Conservation (phyloP, 2,797 vertebrate species). For the Moxostoma hubbsi region DNA sequence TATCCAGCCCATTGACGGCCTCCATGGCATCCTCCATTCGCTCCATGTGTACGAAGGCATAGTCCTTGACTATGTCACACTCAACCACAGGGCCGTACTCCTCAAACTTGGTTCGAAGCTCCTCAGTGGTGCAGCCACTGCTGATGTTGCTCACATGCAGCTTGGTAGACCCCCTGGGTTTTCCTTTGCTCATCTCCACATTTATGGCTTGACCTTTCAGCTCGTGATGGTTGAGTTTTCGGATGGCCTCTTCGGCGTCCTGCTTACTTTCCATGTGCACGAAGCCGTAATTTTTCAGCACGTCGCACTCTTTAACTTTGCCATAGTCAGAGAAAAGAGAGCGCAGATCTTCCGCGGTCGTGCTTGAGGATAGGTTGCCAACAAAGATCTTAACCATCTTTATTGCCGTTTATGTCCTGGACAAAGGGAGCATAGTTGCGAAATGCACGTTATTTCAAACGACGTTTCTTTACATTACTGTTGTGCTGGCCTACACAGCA, state of each 20-base stretch:
- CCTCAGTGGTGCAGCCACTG: slow-evolving; percentile 79
- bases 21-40: slow-evolving; percentile 90
- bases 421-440: slow-evolving; percentile 58
- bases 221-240: slow-evolving; percentile 89
- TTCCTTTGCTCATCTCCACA: slow-evolving; percentile 92
- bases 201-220: slow-evolving; percentile 89
- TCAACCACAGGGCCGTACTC: slow-evolving; percentile 91
- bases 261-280: slow-evolving; percentile 89
- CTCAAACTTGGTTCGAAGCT: slow-evolving; percentile 87
- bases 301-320: slow-evolving; percentile 90
- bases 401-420: slow-evolving; percentile 56
- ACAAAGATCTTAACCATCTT: slow-evolving; percentile 94
- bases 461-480: slow-evolving; percentile 33
- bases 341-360: slow-evolving; percentile 88
- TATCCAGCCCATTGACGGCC: slow-evolving; percentile 89
- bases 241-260: slow-evolving; percentile 89
- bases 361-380: slow-evolving; percentile 87
- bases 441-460: slow-evolving; percentile 51
- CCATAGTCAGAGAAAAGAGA: slow-evolving; percentile 92
- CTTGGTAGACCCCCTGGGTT: slow-evolving; percentile 90
- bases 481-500: slow-evolving; percentile 25
- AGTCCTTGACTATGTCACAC: slow-evolving; percentile 96
- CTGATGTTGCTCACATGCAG: slow-evolving; percentile 92
- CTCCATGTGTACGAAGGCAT: slow-evolving; percentile 96
- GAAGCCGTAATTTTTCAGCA: slow-evolving; percentile 95